Conservation (phyloP, 1,140 invertebrate genomes). For the Musca domestica region DNA sequence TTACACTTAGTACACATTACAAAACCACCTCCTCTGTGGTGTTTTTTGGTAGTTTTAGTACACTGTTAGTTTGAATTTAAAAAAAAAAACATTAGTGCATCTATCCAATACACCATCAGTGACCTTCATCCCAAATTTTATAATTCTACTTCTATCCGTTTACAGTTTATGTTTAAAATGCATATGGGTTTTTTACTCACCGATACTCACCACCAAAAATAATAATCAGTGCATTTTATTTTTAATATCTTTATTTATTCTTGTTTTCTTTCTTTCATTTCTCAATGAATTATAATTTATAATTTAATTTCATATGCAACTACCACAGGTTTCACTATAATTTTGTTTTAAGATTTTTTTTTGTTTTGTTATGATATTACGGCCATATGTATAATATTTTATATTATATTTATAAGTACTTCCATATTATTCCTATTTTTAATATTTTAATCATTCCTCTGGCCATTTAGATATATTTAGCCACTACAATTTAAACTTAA, state of each 20-base stretch:
- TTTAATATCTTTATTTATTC: conserved; percentile 9
- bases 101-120: too few species aligned
- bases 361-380: conserved; percentile 26
- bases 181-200: not conserved
- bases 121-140: too few species aligned
- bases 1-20: too few species aligned
- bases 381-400: conserved; percentile 17
- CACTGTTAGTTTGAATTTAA: too few species aligned
- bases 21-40: too few species aligned
- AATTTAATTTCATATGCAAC: conserved; percentile 43
- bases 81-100: too few species aligned
- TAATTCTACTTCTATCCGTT: too few species aligned
- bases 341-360: conserved; percentile 29
- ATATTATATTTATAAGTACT: not conserved
- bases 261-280: conserved; percentile 1
- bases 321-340: conserved; percentile 48
- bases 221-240: not conserved
- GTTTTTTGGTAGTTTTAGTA: too few species aligned
- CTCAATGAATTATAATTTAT: not conserved
- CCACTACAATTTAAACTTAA: too few species aligned
- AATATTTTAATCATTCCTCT: not conserved
- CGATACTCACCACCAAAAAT: not conserved
- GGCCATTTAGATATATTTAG: not conserved
- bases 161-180: too few species aligned
- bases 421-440: conserved; percentile 7